phyloP scores from a whole-genome alignment of 2,888 invertebrate species.

The Psylliodes chrysocephalus region DNA sequence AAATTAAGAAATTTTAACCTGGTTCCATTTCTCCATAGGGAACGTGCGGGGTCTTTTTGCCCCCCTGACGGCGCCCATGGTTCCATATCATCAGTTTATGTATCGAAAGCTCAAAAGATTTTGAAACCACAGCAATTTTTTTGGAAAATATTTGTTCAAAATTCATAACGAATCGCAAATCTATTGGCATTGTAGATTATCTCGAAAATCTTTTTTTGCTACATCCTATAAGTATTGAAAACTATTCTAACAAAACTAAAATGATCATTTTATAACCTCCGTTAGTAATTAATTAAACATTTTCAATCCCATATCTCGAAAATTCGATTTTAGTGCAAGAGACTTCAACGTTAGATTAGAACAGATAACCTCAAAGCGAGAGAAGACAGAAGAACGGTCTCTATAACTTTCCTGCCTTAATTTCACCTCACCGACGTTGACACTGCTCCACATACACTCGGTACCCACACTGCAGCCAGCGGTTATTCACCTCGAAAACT shows the following conservation, averaged over 20 bases:
- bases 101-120: too few species aligned
- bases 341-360: conserved; percentile 11
- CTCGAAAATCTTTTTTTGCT: too few species aligned
- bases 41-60: too few species aligned
- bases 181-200: too few species aligned
- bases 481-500: conserved; percentile 27
- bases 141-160: too few species aligned
- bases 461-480: conserved; percentile 12
- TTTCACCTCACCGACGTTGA: conserved; percentile 17
- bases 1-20: too few species aligned
- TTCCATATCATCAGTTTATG: too few species aligned
- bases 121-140: too few species aligned
- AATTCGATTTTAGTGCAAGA: not conserved
- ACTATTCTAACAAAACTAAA: not conserved
- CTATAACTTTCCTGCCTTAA: not conserved
- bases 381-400: not conserved
- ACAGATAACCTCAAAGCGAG: not conserved
- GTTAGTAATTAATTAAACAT: not conserved
- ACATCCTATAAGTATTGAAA: too few species aligned
- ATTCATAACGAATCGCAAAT: too few species aligned
- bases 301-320: not conserved
- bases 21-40: too few species aligned
- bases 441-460: conserved; percentile 15
- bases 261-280: not conserved
- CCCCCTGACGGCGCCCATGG: too few species aligned